Conservation (phyloP, 2,113 vertebrate genomes). For the Tinamus guttatus region DNA sequence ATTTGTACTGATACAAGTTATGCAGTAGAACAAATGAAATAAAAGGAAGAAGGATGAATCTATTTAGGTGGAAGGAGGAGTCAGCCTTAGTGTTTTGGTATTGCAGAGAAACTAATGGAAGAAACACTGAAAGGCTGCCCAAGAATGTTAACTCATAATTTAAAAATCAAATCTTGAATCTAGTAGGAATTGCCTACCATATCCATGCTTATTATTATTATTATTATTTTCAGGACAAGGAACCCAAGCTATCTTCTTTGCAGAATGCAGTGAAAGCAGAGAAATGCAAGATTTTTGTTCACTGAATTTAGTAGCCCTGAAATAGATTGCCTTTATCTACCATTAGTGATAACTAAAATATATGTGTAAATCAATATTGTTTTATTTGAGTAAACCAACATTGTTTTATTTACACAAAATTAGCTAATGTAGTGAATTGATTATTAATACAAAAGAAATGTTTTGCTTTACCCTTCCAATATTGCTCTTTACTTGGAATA, state of each 20-base stretch:
- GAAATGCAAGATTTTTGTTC: neutral
- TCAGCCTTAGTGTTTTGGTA: neutral
- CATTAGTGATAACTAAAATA: neutral
- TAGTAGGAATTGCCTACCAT: neutral
- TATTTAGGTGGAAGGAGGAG: neutral
- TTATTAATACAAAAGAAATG: neutral
- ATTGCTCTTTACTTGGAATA: neutral
- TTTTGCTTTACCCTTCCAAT: neutral
- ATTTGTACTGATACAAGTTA: neutral
- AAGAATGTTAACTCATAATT: neutral
- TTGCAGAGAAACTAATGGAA: neutral
- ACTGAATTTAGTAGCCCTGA: neutral
- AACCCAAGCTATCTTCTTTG: neutral
- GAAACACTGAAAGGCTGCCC: neutral
- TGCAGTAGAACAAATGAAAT: neutral
- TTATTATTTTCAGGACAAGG: neutral
- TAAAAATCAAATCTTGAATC: neutral
- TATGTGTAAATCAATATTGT: accelerated
- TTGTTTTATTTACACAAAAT: neutral
- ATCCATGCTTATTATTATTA: neutral
- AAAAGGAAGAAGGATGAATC: neutral
- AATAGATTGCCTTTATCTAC: neutral
- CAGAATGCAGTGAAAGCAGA: neutral
- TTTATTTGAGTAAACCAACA: neutral
- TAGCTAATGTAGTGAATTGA: neutral